phyloP scores from a whole-genome alignment of 2,113 vertebrate genomes.

The Probosciger aterrimus region DNA sequence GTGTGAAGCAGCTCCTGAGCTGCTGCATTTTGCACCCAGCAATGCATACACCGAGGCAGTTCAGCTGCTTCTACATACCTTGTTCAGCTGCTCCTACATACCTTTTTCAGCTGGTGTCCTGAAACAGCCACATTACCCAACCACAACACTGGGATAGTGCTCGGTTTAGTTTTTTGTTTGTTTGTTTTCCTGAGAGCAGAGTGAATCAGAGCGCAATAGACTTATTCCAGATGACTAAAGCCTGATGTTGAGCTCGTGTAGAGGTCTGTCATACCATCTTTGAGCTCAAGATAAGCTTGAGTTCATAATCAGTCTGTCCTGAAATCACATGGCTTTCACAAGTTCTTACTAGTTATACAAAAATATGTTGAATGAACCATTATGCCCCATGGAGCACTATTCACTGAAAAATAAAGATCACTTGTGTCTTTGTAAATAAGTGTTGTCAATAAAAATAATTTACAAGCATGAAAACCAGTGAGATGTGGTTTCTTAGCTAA shows the following conservation, averaged over 20 bases:
- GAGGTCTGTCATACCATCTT: background rate
- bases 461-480: background rate
- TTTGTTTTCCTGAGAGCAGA: background rate
- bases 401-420: background rate
- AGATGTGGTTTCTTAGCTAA: background rate
- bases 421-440: background rate
- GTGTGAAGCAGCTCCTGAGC: background rate
- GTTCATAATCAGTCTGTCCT: background rate
- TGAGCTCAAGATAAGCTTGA: background rate
- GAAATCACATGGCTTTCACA: background rate
- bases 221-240: background rate
- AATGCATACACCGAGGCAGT: rapidly evolving
- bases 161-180: background rate
- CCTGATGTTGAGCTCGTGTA: background rate
- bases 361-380: background rate
- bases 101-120: background rate
- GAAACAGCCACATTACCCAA: background rate
- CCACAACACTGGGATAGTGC: background rate
- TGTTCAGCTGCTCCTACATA: background rate
- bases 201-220: background rate
- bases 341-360: background rate
- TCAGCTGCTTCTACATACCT: background rate
- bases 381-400: background rate
- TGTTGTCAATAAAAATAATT: background rate
- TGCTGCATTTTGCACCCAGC: background rate